Conservation (phyloP, 2,888 invertebrate genomes). For the Linnaemya vulpina region DNA sequence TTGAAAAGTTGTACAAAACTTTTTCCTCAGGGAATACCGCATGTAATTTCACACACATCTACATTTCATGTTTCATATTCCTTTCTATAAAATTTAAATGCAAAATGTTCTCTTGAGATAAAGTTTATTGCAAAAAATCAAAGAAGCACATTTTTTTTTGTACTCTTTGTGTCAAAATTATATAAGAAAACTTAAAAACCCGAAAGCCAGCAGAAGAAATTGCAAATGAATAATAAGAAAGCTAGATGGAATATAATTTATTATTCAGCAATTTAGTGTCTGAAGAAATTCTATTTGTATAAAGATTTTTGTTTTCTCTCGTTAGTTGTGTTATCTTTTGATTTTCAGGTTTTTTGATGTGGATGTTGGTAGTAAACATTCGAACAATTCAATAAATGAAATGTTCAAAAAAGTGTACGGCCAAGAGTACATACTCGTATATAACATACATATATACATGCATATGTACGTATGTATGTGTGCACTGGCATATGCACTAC, state of each 20-base stretch:
- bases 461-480: no score
- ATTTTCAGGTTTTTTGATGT: constrained; percentile 6
- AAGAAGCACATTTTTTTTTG: constrained; percentile 13
- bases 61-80: background rate
- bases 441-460: no score
- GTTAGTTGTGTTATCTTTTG: background rate
- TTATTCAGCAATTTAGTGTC: constrained; percentile 59
- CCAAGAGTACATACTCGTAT: no score
- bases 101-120: constrained; percentile 50
- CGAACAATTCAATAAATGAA: background rate
- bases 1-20: constrained; percentile 47
- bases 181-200: constrained; percentile 13
- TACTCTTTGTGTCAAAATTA: constrained; percentile 36
- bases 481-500: no score
- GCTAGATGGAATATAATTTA: constrained; percentile 6
- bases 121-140: constrained; percentile 61
- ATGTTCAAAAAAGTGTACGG: background rate
- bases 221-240: constrained; percentile 7
- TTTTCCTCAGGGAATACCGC: constrained; percentile 24
- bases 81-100: constrained; percentile 37
- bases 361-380: background rate
- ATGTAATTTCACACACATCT: background rate
- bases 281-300: constrained; percentile 21
- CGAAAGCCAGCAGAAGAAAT: background rate
- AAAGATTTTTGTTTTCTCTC: background rate